Conservation (phyloP, 2,797 vertebrate genomes). For the Helarctos malayanus region DNA sequence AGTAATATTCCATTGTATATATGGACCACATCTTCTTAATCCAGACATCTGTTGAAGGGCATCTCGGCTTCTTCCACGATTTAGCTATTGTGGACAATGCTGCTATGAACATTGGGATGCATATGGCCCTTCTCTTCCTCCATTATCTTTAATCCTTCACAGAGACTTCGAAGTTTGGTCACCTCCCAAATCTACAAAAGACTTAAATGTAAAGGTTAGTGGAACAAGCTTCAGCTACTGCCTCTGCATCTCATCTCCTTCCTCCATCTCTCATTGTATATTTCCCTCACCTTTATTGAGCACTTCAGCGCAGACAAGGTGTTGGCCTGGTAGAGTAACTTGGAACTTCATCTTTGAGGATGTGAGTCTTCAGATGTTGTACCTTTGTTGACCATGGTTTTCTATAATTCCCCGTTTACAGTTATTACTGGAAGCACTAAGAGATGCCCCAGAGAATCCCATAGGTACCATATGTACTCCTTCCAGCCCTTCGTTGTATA, state of each 20-base stretch:
- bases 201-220: neutral
- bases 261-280: neutral
- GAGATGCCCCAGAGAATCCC: neutral
- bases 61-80: too few relatives aligned
- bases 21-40: too few relatives aligned
- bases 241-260: neutral
- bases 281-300: neutral
- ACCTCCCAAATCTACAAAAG: neutral
- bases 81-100: too few relatives aligned
- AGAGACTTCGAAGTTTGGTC: neutral
- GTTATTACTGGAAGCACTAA: neutral
- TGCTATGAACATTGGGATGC: too few relatives aligned
- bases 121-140: neutral
- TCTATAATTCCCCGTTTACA: neutral
- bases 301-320: neutral
- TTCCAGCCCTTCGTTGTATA: neutral
- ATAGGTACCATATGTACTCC: too few relatives aligned
- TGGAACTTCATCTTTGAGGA: neutral
- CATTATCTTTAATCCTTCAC: neutral
- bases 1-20: too few relatives aligned
- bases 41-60: too few relatives aligned
- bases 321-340: neutral
- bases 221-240: neutral
- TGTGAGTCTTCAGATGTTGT: neutral
- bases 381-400: neutral